These are phyloP conservation scores for Alloplasta piceator DNA, from an alignment of 2,888 invertebrate genomes.

Conservation along the genomic window DNA sequence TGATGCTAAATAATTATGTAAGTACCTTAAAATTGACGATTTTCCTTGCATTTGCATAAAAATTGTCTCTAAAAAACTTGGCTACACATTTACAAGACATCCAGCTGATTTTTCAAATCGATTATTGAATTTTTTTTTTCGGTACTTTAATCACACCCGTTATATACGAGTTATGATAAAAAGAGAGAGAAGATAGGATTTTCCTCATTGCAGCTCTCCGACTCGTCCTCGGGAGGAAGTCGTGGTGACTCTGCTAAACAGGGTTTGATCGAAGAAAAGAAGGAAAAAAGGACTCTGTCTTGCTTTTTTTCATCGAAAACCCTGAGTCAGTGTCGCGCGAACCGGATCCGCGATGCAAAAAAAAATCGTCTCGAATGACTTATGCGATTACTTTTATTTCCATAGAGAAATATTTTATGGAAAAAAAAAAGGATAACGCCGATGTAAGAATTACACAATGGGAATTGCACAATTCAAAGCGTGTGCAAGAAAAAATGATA, in stretches of 20 bases:
- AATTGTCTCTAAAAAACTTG: too few relatives aligned
- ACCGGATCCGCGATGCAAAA: constrained; percentile 34
- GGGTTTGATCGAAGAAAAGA: constrained; percentile 20
- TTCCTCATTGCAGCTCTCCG: constrained; percentile 32
- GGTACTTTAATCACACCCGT: constrained; percentile 12
- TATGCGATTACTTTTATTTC: too few relatives aligned
- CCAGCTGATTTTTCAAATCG: too few relatives aligned
- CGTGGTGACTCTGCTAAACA: constrained; percentile 54
- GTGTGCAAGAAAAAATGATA: not conserved
- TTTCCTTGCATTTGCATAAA: too few relatives aligned
- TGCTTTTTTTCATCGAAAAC: constrained; percentile 6
- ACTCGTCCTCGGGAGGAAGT: constrained; percentile 47
- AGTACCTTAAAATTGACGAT: too few relatives aligned
- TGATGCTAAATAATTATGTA: too few relatives aligned
- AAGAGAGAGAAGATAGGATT: constrained; percentile 35
- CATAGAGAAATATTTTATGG: not conserved
- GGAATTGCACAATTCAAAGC: not conserved
- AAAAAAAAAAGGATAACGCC: not conserved
- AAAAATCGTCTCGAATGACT: not conserved
- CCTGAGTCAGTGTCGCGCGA: constrained; percentile 37
- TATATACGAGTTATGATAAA: not conserved
- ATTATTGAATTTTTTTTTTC: too few relatives aligned
- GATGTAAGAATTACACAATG: not conserved
- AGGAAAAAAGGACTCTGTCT: not conserved
- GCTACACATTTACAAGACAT: too few relatives aligned